Conservation (phyloP, 2,113 vertebrate species). For the Cyrtonyx montezumae region DNA sequence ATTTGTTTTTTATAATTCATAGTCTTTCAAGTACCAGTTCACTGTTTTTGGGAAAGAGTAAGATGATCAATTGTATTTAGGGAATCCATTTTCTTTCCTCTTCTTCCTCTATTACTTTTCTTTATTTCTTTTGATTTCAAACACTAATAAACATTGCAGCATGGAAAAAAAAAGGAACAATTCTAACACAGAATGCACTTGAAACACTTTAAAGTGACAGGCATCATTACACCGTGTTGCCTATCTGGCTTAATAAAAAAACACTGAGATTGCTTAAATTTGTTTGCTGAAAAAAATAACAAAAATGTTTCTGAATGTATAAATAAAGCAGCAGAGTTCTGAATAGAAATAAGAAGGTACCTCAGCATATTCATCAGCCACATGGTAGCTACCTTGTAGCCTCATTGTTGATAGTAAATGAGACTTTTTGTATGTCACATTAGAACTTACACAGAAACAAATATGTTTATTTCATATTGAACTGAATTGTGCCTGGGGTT, state of each 20-base stretch:
- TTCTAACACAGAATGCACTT: slow-evolving; percentile 71
- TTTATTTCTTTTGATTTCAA: slow-evolving; percentile 47
- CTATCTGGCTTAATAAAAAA: slow-evolving; percentile 70
- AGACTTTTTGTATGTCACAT: slow-evolving; percentile 76
- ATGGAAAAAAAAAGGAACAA: slow-evolving; percentile 52
- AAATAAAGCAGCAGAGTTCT: slow-evolving; percentile 80
- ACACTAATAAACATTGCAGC: slow-evolving; percentile 54
- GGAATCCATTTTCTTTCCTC: slow-evolving; percentile 44
- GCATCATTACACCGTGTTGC: slow-evolving; percentile 18
- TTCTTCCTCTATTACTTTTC: slow-evolving; percentile 30
- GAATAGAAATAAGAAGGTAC: slow-evolving; percentile 78
- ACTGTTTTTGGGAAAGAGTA: not conserved
- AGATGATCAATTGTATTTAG: slow-evolving; percentile 11
- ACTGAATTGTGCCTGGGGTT: slow-evolving; percentile 72
- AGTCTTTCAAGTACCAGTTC: slow-evolving; percentile 39
- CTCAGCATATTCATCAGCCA: slow-evolving; percentile 81
- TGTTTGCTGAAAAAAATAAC: slow-evolving; percentile 70
- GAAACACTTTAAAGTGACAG: slow-evolving; percentile 54
- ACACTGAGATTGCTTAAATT: slow-evolving; percentile 68
- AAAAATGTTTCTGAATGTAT: slow-evolving; percentile 78
- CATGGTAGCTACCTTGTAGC: slow-evolving; percentile 82
- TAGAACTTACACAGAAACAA: slow-evolving; percentile 69
- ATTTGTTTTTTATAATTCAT: slow-evolving; percentile 4
- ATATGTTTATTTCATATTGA: slow-evolving; percentile 72
- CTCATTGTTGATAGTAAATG: slow-evolving; percentile 76